Evolutionary conservation across 2,113 vertebrate genomes (phyloP).

Genomic region (Clarias magur): DNA sequence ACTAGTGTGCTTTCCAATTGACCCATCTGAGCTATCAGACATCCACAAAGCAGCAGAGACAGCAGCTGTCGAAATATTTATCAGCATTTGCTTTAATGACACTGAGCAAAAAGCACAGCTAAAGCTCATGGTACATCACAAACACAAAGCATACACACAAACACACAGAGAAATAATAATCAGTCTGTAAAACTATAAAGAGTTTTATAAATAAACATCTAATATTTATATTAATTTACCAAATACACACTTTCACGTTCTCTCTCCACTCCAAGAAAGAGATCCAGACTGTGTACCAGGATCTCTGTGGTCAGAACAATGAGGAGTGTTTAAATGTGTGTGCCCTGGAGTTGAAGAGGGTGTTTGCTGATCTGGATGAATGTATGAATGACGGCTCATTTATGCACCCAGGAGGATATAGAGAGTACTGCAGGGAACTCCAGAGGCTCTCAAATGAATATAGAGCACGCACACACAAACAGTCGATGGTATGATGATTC

Average conservation of each 20-base stretch:
- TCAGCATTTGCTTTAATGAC: conserved; percentile 59
- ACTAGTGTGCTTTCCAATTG: conserved; percentile 32
- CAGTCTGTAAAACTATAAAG: neutral
- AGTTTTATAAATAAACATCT: neutral
- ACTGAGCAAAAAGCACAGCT: conserved; percentile 47
- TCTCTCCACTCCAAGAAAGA: conserved; percentile 15
- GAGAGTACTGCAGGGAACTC: conserved; percentile 20
- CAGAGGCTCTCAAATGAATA: conserved; percentile 10
- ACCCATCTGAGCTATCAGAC: conserved; percentile 44
- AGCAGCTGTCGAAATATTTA: conserved; percentile 49
- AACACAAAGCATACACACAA: conserved; percentile 8
- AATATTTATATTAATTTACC: neutral
- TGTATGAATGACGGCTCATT: conserved; percentile 35
- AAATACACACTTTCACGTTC: neutral
- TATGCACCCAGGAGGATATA: conserved; percentile 51
- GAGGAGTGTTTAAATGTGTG: conserved; percentile 41
- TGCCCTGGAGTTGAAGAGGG: neutral
- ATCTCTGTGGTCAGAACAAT: conserved; percentile 41
- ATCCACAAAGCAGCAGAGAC: conserved; percentile 45
- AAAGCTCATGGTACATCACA: conserved; percentile 37
- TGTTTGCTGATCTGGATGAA: conserved; percentile 48
- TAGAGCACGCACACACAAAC: conserved; percentile 21
- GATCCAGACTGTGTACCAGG: conserved; percentile 45
- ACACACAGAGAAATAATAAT: neutral
- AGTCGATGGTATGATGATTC: conserved; percentile 43